Conservation (phyloP, 2,888 invertebrate genomes). For the Dioctria linearis region DNA sequence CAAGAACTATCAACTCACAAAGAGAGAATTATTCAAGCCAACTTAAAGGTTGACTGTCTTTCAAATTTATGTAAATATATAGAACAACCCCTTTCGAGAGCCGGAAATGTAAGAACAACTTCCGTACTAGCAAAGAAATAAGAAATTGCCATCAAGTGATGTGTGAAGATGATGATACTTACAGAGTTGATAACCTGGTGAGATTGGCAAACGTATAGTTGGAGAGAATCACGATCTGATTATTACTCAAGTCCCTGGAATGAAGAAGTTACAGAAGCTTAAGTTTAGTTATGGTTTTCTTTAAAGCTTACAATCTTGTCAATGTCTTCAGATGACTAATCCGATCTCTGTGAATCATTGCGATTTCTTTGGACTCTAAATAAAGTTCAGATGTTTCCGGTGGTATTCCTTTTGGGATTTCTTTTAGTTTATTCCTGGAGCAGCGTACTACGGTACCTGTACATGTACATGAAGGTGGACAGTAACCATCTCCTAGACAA, state of each 20-base stretch:
- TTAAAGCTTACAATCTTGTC: slow-evolving; percentile 80
- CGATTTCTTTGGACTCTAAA: slow-evolving; percentile 95
- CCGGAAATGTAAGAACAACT: slow-evolving; percentile 35
- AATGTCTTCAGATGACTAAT: slow-evolving; percentile 89
- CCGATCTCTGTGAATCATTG: slow-evolving; percentile 85
- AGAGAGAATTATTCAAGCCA: background rate
- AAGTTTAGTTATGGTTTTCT: slow-evolving; percentile 42
- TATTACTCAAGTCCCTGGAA: slow-evolving; percentile 95
- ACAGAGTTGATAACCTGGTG: slow-evolving; percentile 91
- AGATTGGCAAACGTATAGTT: slow-evolving; percentile 93
- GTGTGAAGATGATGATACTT: too few relatives aligned
- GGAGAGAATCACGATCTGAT: slow-evolving; percentile 90
- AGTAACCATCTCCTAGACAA: slow-evolving; percentile 91
- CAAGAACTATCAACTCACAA: slow-evolving; percentile 12
- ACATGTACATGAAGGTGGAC: slow-evolving; percentile 91
- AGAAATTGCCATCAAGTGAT: slow-evolving; percentile 20
- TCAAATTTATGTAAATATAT: background rate
- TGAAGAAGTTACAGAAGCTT: slow-evolving; percentile 50
- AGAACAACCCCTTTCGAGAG: background rate
- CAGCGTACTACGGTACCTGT: slow-evolving; percentile 91
- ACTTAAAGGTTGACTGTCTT: background rate
- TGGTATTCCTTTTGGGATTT: slow-evolving; percentile 89
- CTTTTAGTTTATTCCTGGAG: too few relatives aligned
- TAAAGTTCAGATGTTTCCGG: slow-evolving; percentile 96
- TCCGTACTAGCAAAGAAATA: slow-evolving; percentile 4